Evolutionary conservation across 2,113 vertebrate genomes (phyloP).

Genomic region (Brachyhypopomus occidentalis): DNA sequence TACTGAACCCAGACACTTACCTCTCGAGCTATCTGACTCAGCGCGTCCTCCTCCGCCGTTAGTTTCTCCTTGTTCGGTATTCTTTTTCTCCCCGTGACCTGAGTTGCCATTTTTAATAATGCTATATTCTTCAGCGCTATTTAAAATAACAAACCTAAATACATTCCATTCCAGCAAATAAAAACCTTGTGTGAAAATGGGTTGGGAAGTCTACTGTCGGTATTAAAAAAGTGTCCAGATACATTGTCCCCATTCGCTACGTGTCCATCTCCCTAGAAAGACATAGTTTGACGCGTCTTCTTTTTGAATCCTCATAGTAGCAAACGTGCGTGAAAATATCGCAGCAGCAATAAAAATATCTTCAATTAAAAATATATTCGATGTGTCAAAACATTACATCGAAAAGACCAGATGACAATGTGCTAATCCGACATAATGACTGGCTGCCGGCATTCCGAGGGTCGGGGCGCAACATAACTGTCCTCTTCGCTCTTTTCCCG

Average conservation of each 20-base stretch:
- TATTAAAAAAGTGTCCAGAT: slow-evolving; percentile 12
- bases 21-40: slow-evolving; percentile 85
- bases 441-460: neutral
- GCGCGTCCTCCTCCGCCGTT: slow-evolving; percentile 85
- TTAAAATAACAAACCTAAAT: neutral
- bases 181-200: neutral
- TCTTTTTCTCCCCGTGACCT: slow-evolving; percentile 81
- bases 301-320: slow-evolving; percentile 28
- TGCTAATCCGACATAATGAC: slow-evolving; percentile 8
- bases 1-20: slow-evolving; percentile 63
- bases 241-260: neutral
- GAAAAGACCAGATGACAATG: neutral
- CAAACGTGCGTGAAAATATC: neutral
- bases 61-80: slow-evolving; percentile 81
- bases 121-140: neutral
- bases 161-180: neutral
- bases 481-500: neutral
- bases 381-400: slow-evolving; percentile 2
- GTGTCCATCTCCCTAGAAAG: neutral
- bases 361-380: neutral
- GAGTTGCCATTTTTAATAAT: slow-evolving; percentile 77
- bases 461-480: neutral
- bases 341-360: neutral
- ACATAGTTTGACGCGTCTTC: neutral
- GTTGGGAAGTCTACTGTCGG: neutral